Evolutionary conservation across 2,888 invertebrate species (phyloP).

Genomic region (Apoderus coryli): DNA sequence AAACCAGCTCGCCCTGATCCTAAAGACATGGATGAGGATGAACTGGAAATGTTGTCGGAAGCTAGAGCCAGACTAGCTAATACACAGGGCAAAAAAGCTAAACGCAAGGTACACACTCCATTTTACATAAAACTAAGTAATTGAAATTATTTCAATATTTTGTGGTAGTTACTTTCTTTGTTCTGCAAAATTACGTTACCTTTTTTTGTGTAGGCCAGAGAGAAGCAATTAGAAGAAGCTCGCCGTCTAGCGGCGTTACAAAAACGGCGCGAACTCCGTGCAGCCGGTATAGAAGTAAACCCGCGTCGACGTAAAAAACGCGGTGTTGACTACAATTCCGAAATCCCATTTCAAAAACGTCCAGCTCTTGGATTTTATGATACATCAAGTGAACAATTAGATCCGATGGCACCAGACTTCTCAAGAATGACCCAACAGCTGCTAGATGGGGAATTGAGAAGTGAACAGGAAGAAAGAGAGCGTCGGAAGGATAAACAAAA

Average conservation of each 20-base stretch:
- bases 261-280: slow-evolving; percentile 92
- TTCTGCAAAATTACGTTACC: too few relatives aligned
- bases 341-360: slow-evolving; percentile 94
- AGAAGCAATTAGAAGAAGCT: slow-evolving; percentile 97
- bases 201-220: too few relatives aligned
- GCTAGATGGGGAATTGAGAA: slow-evolving; percentile 79
- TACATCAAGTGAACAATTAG: slow-evolving; percentile 76
- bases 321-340: slow-evolving; percentile 92
- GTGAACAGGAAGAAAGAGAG: slow-evolving; percentile 87
- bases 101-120: too few relatives aligned
- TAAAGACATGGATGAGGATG: slow-evolving; percentile 99
- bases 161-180: too few relatives aligned
- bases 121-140: too few relatives aligned
- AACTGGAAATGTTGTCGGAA: slow-evolving; percentile 98
- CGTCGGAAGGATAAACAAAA: slow-evolving; percentile 92
- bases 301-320: slow-evolving; percentile 57
- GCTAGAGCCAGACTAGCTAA: slow-evolving; percentile 96
- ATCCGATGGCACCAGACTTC: slow-evolving; percentile 83
- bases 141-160: too few relatives aligned
- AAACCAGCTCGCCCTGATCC: slow-evolving; percentile 99
- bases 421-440: slow-evolving; percentile 81
- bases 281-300: slow-evolving; percentile 75
- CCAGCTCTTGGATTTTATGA: slow-evolving; percentile 92
- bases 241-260: slow-evolving; percentile 90
- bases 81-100: slow-evolving; percentile 92